Evolutionary conservation across 2,113 vertebrate genomes (phyloP).

Genomic region (Mystacornis crossleyi): DNA sequence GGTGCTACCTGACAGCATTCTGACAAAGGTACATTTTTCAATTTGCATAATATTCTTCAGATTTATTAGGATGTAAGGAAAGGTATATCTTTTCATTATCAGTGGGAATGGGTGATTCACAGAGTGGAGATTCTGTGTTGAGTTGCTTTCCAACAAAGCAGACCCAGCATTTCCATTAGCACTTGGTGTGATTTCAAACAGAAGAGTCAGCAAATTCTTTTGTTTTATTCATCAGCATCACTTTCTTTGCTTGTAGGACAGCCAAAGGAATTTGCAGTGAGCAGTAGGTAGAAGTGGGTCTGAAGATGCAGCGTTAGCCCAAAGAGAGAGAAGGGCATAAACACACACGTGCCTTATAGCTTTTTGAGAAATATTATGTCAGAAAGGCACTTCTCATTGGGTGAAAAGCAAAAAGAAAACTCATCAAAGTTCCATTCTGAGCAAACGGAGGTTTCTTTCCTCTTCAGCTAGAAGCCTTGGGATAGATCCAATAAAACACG

Average conservation of each 20-base stretch:
- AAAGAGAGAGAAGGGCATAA: neutral
- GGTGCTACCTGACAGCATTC: slow-evolving; percentile 74
- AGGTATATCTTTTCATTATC: slow-evolving; percentile 62
- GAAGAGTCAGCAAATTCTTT: slow-evolving; percentile 16
- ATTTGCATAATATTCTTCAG: slow-evolving; percentile 72
- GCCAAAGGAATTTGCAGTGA: neutral
- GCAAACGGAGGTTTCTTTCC: neutral
- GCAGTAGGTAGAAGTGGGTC: neutral
- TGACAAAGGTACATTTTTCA: slow-evolving; percentile 74
- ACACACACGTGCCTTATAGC: fast-evolving
- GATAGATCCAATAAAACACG: neutral
- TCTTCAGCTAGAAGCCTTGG: neutral
- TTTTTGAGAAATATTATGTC: neutral
- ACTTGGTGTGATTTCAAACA: neutral
- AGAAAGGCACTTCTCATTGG: neutral
- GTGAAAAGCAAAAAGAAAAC: neutral
- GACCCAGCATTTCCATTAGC: neutral
- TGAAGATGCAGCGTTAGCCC: neutral
- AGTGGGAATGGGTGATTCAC: slow-evolving; percentile 40
- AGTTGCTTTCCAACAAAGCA: slow-evolving; percentile 14
- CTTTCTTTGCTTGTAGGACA: neutral
- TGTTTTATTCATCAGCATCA: slow-evolving; percentile 20
- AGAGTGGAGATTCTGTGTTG: neutral
- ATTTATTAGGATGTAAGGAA: slow-evolving; percentile 62
- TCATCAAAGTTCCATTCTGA: neutral